Evolutionary conservation across 2,888 invertebrate genomes (phyloP).

Genomic region (Ramazzottius varieornatus): DNA sequence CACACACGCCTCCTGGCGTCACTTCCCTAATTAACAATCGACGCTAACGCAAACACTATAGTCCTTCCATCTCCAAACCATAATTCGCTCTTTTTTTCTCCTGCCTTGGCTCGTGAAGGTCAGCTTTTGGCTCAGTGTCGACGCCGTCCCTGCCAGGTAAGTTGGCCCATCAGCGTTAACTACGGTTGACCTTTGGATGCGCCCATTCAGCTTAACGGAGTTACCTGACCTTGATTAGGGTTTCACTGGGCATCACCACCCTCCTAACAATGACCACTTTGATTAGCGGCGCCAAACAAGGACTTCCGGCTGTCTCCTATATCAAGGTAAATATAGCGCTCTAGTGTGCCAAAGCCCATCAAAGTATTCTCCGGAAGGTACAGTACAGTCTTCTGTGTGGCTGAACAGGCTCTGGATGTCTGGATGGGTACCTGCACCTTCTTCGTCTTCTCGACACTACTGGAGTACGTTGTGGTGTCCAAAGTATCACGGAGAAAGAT

Average conservation of each 20-base stretch:
- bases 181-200: neutral
- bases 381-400: too few species aligned
- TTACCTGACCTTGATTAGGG: neutral
- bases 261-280: neutral
- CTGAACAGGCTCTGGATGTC: neutral
- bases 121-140: constrained; percentile 2
- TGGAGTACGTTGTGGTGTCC: neutral
- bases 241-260: constrained; percentile 3
- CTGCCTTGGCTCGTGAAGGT: too few species aligned
- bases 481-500: neutral
- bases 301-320: neutral
- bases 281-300: constrained; percentile 3
- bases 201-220: too few species aligned
- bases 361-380: too few species aligned
- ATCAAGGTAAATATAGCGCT: neutral
- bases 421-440: constrained; percentile 1
- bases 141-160: neutral
- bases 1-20: too few species aligned
- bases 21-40: too few species aligned
- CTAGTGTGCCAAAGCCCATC: too few species aligned
- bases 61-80: too few species aligned
- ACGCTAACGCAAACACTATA: too few species aligned
- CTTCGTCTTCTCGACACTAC: neutral
- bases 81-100: too few species aligned
- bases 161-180: neutral